Percentiles rank a stretch among this genome's conserved stretches.
These are phyloP conservation scores for Aurelia aurita DNA, from an alignment of 30 jellyfish, hydroid and myxozoan species.

Conservation along the genomic window DNA sequence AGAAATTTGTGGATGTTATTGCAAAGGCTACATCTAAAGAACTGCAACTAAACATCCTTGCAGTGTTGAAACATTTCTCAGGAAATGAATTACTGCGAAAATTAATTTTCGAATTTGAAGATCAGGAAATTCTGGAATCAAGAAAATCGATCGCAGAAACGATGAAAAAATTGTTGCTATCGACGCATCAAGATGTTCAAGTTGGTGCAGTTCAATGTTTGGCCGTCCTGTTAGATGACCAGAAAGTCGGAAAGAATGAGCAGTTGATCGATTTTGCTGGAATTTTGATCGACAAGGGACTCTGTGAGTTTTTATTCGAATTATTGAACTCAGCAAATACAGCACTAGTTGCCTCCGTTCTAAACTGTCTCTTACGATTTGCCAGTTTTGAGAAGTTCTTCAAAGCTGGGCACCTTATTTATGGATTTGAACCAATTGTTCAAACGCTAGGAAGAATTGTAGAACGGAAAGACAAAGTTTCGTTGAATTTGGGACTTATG, in stretches of 20 bases:
- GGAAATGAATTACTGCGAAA: slow-evolving; percentile 4
- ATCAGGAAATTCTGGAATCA: slow-evolving; percentile 28
- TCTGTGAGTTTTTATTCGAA: slow-evolving; percentile 82
- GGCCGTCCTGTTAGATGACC: neutral
- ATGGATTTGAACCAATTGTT: slow-evolving; percentile 78
- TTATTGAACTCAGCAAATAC: slow-evolving; percentile 57
- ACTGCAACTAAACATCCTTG: slow-evolving; percentile 41
- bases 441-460: slow-evolving; percentile 1
- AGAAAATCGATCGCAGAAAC: slow-evolving; percentile 50
- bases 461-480: slow-evolving; percentile 11
- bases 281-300: slow-evolving; percentile 72
- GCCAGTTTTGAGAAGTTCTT: slow-evolving; percentile 46
- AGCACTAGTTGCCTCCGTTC: slow-evolving; percentile 13
- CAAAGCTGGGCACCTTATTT: slow-evolving; percentile 76
- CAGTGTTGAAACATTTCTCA: slow-evolving; percentile 55
- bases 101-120: slow-evolving; percentile 54
- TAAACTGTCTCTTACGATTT: slow-evolving; percentile 51
- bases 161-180: slow-evolving; percentile 73
- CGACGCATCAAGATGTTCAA: slow-evolving; percentile 46
- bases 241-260: neutral
- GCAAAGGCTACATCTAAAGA: slow-evolving; percentile 39
- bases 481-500: slow-evolving; percentile 20
- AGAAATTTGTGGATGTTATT: slow-evolving; percentile 14
- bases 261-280: neutral
- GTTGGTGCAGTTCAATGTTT: slow-evolving; percentile 66